phyloP scores from a whole-genome alignment of 2,113 vertebrate species.

The Paradoxurus hermaphroditus region DNA sequence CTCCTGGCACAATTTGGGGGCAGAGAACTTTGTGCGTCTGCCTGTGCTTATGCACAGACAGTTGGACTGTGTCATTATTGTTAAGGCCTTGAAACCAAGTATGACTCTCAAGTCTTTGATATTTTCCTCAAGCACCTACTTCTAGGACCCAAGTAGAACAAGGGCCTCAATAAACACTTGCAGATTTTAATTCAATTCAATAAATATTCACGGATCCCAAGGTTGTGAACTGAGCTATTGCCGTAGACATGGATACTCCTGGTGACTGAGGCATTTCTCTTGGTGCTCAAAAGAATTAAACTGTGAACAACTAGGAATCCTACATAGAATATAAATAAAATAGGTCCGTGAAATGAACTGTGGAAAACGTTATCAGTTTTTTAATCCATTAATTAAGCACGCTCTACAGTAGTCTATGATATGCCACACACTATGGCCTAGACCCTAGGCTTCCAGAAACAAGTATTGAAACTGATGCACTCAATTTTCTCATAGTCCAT shows the following conservation, averaged over 20 bases:
- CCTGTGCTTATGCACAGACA: not conserved
- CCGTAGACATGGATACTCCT: not conserved
- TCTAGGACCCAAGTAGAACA: not conserved
- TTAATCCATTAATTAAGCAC: not conserved
- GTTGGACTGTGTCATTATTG: not conserved
- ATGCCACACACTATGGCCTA: not conserved
- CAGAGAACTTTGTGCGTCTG: not conserved
- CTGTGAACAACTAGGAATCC: not conserved
- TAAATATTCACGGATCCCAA: not conserved
- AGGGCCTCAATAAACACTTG: not conserved
- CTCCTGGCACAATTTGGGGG: not conserved
- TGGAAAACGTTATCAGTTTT: not conserved
- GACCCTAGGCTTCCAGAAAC: not conserved
- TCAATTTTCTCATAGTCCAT: not conserved
- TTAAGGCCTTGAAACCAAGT: not conserved
- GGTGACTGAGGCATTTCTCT: not conserved
- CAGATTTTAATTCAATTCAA: not conserved
- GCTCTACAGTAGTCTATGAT: not conserved
- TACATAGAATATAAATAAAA: slow-evolving; percentile 3
- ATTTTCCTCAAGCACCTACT: not conserved
- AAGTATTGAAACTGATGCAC: not conserved
- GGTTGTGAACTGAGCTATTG: not conserved
- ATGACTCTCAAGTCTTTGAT: not conserved
- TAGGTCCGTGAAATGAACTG: not conserved
- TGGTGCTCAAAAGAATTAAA: slow-evolving; percentile 21